Conservation (phyloP, 2,797 vertebrate genomes). For the Takifugu ocellatus region DNA sequence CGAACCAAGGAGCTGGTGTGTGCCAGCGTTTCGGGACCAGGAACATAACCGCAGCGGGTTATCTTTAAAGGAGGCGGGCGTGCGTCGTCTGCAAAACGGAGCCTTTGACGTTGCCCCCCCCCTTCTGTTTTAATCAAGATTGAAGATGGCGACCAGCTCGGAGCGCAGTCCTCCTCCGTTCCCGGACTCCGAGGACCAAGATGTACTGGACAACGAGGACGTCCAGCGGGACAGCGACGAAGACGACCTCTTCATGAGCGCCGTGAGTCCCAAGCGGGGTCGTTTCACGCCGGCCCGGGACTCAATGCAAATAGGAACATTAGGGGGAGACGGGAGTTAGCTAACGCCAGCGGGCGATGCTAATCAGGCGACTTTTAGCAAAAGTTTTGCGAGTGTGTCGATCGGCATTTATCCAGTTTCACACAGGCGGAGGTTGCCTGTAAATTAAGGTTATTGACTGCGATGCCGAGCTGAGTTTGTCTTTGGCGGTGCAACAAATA, state of each 20-base stretch:
- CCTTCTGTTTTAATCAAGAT: slow-evolving; percentile 26
- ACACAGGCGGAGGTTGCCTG: accelerated
- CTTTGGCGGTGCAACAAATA: no score
- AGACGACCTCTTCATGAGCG: slow-evolving; percentile 65
- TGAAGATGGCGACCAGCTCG: slow-evolving; percentile 80
- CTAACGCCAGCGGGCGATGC: slow-evolving; percentile 32
- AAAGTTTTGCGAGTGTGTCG: slow-evolving; percentile 31
- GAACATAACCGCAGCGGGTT: slow-evolving; percentile 2
- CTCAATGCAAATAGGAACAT: slow-evolving; percentile 5
- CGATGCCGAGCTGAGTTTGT: background rate
- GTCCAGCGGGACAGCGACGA: slow-evolving; percentile 66
- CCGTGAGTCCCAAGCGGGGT: slow-evolving; percentile 44
- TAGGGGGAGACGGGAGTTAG: background rate
- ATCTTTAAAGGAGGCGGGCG: slow-evolving; percentile 1
- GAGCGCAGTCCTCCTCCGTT: slow-evolving; percentile 82
- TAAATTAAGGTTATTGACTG: background rate
- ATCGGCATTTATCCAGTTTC: background rate
- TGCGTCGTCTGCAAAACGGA: background rate
- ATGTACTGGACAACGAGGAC: slow-evolving; percentile 65
- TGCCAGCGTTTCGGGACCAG: background rate
- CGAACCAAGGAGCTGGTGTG: no score
- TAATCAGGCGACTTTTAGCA: slow-evolving; percentile 22
- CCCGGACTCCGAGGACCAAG: slow-evolving; percentile 78
- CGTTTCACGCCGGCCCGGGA: background rate
- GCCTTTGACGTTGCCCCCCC: slow-evolving; percentile 39